Conservation (phyloP, 2,888 invertebrate species). For the Megastigmus dorsalis region DNA sequence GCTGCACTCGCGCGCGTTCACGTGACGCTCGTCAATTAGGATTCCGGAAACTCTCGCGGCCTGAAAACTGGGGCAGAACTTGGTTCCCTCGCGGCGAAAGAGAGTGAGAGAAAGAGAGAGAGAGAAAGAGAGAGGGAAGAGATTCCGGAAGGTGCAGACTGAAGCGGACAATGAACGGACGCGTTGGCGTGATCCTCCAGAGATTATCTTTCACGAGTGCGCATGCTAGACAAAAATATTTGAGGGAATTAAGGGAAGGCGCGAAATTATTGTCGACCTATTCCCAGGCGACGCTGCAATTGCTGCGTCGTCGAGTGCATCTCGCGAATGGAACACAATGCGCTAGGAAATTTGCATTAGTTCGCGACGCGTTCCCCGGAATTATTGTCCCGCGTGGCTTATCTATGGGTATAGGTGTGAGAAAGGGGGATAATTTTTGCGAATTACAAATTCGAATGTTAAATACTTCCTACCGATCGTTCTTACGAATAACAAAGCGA, state of each 20-base stretch:
- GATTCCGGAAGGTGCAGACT: slow-evolving; percentile 36
- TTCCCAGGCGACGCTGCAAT: neutral
- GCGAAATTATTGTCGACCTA: neutral
- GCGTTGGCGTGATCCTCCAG: slow-evolving; percentile 19
- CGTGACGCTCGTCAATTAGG: slow-evolving; percentile 47
- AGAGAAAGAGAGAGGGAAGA: too few species aligned
- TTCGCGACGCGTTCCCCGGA: neutral
- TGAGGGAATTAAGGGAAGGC: too few species aligned
- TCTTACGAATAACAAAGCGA: too few species aligned
- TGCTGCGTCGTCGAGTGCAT: too few species aligned
- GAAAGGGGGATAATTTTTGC: too few species aligned
- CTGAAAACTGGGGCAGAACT: slow-evolving; percentile 46
- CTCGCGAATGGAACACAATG: neutral
- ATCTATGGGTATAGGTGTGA: too few species aligned
- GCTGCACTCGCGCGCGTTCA: neutral
- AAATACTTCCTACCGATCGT: too few species aligned
- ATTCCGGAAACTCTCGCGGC: slow-evolving; percentile 32
- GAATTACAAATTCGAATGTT: too few species aligned
- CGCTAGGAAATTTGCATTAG: too few species aligned
- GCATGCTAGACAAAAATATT: neutral
- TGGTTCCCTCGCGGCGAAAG: slow-evolving; percentile 37
- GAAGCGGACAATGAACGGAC: slow-evolving; percentile 37
- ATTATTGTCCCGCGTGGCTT: too few species aligned
- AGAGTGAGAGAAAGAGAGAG: too few species aligned
- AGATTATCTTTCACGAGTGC: slow-evolving; percentile 13